A percentile compares a stretch with the other conserved stretches of the same genome.
These are phyloP conservation scores for Rhinogobio ventralis DNA, from an alignment of 2,797 vertebrate genomes.

Conservation along the genomic window DNA sequence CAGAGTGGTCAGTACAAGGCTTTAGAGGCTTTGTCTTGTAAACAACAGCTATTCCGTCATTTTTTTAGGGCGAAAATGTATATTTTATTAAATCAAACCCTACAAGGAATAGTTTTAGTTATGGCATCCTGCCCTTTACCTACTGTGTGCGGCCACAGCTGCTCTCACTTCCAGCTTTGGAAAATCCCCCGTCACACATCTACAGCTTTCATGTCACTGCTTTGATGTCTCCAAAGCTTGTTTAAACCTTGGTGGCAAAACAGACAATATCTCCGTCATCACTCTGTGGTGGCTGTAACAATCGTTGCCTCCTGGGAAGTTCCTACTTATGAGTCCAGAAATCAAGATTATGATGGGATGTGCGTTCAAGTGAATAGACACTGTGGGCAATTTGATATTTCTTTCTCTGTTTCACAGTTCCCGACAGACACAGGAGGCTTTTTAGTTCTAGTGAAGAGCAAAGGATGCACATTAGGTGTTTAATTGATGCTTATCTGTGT, in stretches of 20 bases:
- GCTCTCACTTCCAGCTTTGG: conserved; percentile 26
- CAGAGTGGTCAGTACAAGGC: neutral
- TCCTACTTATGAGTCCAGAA: neutral
- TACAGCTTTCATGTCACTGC: conserved; percentile 8
- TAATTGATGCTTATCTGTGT: conserved; percentile 3
- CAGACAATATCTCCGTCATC: conserved; percentile 20
- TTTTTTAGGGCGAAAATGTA: neutral
- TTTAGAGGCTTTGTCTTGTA: neutral
- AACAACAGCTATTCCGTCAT: neutral
- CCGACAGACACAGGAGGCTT: neutral
- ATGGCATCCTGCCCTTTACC: conserved; percentile 21
- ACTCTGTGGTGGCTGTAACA: neutral
- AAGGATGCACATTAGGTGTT: neutral
- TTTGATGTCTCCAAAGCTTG: conserved; percentile 20
- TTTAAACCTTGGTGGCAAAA: neutral
- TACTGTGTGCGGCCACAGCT: neutral
- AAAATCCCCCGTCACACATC: conserved; percentile 2
- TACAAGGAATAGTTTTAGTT: neutral
- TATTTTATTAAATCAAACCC: conserved; percentile 10
- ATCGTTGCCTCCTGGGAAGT: neutral
- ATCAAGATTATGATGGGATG: neutral
- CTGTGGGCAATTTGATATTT: neutral
- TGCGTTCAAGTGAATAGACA: neutral
- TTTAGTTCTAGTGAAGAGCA: neutral
- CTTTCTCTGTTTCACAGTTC: neutral